Evolutionary conservation across 1,140 invertebrate genomes (phyloP).

Genomic region (Anoplolepis gracilipes): DNA sequence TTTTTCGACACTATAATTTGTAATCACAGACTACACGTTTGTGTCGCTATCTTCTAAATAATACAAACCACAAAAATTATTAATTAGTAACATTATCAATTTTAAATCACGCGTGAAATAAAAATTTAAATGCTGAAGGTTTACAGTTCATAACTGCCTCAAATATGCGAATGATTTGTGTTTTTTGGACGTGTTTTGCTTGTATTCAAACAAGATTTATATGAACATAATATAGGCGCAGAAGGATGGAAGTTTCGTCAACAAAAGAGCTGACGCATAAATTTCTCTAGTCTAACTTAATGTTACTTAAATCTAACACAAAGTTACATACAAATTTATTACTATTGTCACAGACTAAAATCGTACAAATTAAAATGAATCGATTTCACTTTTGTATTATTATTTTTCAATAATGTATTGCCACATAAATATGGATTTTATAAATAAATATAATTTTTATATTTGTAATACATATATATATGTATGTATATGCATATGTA

Average conservation of each 20-base stretch:
- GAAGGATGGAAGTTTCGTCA: slow-evolving; percentile 28
- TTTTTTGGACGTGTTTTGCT: slow-evolving; percentile 13
- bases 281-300: not conserved
- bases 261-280: not conserved
- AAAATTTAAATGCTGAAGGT: slow-evolving; percentile 41
- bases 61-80: slow-evolving; percentile 66
- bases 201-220: slow-evolving; percentile 30
- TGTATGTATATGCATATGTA: slow-evolving; percentile 25
- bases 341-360: slow-evolving; percentile 10
- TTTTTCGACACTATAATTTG: slow-evolving; percentile 62
- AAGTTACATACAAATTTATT: slow-evolving; percentile 13
- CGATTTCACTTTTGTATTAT: not conserved
- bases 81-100: slow-evolving; percentile 42
- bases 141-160: not conserved
- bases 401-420: not conserved
- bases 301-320: slow-evolving; percentile 19
- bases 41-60: slow-evolving; percentile 63
- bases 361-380: slow-evolving; percentile 17
- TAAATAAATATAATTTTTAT: slow-evolving; percentile 14
- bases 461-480: slow-evolving; percentile 4
- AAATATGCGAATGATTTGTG: slow-evolving; percentile 16
- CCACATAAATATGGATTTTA: not conserved
- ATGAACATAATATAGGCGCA: not conserved
- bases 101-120: slow-evolving; percentile 47
- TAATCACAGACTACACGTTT: slow-evolving; percentile 69